A percentile compares a stretch with the other conserved stretches of the same genome.
Evolutionary conservation across 1,140 invertebrate species (phyloP).

Genomic region (Grapholita molesta): DNA sequence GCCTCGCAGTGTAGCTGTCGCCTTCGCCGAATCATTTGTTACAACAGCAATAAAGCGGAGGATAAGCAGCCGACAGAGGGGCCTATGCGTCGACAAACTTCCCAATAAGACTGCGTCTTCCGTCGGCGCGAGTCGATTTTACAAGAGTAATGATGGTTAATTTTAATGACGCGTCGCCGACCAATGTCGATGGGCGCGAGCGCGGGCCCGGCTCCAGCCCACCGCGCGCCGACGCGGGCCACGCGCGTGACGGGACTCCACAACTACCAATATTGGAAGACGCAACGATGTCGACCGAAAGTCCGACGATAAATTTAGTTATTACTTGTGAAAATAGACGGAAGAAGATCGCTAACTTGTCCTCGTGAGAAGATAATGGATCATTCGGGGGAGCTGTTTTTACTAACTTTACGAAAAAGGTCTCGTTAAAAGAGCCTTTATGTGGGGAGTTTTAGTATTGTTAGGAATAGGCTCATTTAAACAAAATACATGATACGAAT

Average conservation of each 20-base stretch:
- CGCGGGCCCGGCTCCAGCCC: slow-evolving; percentile 31
- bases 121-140: slow-evolving; percentile 59
- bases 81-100: slow-evolving; percentile 51
- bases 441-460: slow-evolving; percentile 65
- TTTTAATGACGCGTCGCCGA: slow-evolving; percentile 74
- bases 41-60: slow-evolving; percentile 55
- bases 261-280: slow-evolving; percentile 71
- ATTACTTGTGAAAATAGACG: slow-evolving; percentile 78
- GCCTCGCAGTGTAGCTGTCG: slow-evolving; percentile 29
- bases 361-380: slow-evolving; percentile 75
- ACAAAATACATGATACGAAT: slow-evolving; percentile 33
- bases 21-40: slow-evolving; percentile 55
- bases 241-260: slow-evolving; percentile 61
- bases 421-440: slow-evolving; percentile 67
- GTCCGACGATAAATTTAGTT: slow-evolving; percentile 77
- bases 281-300: slow-evolving; percentile 60
- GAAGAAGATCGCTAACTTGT: slow-evolving; percentile 77
- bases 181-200: slow-evolving; percentile 43
- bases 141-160: slow-evolving; percentile 76
- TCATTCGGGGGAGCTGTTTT: slow-evolving; percentile 69
- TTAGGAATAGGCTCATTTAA: slow-evolving; percentile 35
- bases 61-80: slow-evolving; percentile 58
- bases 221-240: slow-evolving; percentile 32
- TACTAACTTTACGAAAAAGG: slow-evolving; percentile 68
- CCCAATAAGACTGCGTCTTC: slow-evolving; percentile 60